Evolutionary conservation across 2,888 invertebrate genomes (phyloP).

Genomic region (Trissolcus brochymenae): DNA sequence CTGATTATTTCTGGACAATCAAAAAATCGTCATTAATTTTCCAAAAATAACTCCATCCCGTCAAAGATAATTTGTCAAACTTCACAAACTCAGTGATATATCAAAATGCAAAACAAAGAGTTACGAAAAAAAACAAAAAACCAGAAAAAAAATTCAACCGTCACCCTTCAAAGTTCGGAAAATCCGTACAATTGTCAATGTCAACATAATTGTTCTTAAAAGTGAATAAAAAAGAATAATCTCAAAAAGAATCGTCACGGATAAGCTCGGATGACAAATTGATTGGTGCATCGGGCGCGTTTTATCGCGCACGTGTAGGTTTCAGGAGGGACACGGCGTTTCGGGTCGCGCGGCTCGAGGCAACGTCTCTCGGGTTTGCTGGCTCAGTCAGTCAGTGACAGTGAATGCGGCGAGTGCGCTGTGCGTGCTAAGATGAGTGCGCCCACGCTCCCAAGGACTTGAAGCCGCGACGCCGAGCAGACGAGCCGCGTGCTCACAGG

Average conservation of each 20-base stretch:
- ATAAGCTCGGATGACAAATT: slow-evolving; percentile 21
- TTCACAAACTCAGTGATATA: too few relatives aligned
- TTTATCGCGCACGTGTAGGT: slow-evolving; percentile 48
- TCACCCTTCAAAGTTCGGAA: not conserved
- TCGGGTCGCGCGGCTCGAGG: slow-evolving; percentile 24
- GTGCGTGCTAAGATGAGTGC: slow-evolving; percentile 34
- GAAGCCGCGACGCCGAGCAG: slow-evolving; percentile 1
- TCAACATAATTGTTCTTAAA: too few relatives aligned
- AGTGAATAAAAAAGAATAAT: not conserved
- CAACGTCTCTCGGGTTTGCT: slow-evolving; percentile 23
- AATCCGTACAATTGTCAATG: not conserved
- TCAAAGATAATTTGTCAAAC: too few relatives aligned
- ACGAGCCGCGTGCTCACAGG: not conserved
- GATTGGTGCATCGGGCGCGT: slow-evolving; percentile 36
- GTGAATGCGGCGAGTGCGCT: slow-evolving; percentile 33
- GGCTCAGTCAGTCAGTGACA: slow-evolving; percentile 40
- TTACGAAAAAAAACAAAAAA: too few relatives aligned
- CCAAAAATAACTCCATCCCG: too few relatives aligned
- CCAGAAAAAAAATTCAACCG: too few relatives aligned
- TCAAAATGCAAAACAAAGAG: too few relatives aligned
- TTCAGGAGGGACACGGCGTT: slow-evolving; percentile 44
- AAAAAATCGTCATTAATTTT: too few relatives aligned
- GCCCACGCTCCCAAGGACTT: not conserved
- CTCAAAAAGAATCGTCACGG: too few relatives aligned
- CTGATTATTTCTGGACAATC: too few relatives aligned